Conservation (phyloP, 2,113 vertebrate species). For the Rhinoderma darwinii region DNA sequence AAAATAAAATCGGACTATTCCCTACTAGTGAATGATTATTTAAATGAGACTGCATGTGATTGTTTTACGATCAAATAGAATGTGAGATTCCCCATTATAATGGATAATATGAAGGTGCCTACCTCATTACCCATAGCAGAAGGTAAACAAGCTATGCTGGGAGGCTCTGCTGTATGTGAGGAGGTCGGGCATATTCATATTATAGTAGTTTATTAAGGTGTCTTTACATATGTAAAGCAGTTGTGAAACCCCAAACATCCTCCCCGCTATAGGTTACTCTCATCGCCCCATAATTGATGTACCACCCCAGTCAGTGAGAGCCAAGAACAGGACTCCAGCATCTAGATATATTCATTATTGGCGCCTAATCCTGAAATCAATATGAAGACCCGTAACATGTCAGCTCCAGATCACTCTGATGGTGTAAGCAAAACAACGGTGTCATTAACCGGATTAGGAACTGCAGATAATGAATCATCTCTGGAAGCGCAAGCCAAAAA, state of each 20-base stretch:
- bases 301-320: not conserved
- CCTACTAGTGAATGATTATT: too few species aligned
- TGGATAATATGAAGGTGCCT: too few species aligned
- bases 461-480: conserved; percentile 5
- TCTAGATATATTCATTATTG: conserved; percentile 18
- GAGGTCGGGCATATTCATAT: too few species aligned
- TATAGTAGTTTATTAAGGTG: too few species aligned
- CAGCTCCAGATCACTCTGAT: not conserved
- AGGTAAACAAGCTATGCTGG: too few species aligned
- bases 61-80: too few species aligned
- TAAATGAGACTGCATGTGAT: too few species aligned
- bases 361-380: conserved; percentile 49
- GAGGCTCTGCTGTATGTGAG: too few species aligned
- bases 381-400: conserved; percentile 26
- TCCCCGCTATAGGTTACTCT: not conserved
- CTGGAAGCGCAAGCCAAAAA: not conserved
- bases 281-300: not conserved
- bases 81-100: too few species aligned
- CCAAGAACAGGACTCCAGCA: not conserved
- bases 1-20: too few species aligned
- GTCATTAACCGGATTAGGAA: conserved; percentile 27
- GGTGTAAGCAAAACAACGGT: conserved; percentile 21
- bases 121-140: too few species aligned
- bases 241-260: not conserved
- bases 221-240: too few species aligned